A percentile compares a stretch with the other conserved stretches of the same genome.
Conservation (phyloP, 23 tunicate species). For the Trididemnum clinides region DNA sequence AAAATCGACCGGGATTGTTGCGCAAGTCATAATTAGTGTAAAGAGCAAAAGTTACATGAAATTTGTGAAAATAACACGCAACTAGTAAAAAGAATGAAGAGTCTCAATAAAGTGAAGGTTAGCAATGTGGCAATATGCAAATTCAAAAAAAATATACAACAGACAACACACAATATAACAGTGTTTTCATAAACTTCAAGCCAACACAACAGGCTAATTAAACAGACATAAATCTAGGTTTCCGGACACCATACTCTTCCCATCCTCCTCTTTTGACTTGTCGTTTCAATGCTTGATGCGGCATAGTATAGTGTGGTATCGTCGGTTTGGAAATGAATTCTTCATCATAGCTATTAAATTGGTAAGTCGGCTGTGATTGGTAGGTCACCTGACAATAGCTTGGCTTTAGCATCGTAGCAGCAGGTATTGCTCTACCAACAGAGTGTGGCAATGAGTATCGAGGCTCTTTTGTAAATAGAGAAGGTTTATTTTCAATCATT, state of each 20-base stretch:
- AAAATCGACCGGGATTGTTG: too few species aligned
- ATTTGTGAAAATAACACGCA: too few species aligned
- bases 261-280: slow-evolving; percentile 54
- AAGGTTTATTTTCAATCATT: neutral
- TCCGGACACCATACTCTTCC: slow-evolving; percentile 38
- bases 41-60: too few species aligned
- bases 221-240: slow-evolving; percentile 80
- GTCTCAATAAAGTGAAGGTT: too few species aligned
- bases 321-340: slow-evolving; percentile 40
- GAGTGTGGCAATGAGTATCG: slow-evolving; percentile 63
- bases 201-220: slow-evolving; percentile 22
- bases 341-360: slow-evolving; percentile 20
- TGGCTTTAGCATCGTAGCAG: slow-evolving; percentile 49
- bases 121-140: too few species aligned
- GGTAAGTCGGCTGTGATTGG: slow-evolving; percentile 43
- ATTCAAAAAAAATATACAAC: neutral
- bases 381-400: slow-evolving; percentile 21
- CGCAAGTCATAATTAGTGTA: too few species aligned
- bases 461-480: slow-evolving; percentile 33
- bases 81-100: too few species aligned
- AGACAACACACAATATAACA: neutral
- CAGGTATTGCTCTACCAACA: slow-evolving; percentile 44
- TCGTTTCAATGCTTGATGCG: slow-evolving; percentile 65
- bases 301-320: slow-evolving; percentile 87
- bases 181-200: neutral